Base-by-base conservation (phyloP, 2,797 vertebrate species). In the Bradypodion pumilum region DNA sequence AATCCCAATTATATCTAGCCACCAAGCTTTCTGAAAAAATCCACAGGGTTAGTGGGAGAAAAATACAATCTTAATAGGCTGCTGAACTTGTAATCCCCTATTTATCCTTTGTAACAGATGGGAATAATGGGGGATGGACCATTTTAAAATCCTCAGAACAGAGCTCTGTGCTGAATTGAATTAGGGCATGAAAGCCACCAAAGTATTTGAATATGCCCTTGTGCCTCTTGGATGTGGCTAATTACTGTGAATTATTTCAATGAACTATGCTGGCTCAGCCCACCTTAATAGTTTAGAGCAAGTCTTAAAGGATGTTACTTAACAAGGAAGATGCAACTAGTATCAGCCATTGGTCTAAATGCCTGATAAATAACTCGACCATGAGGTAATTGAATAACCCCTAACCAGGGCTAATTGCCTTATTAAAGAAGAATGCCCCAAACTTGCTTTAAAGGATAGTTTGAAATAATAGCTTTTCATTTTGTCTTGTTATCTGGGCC, bases 11-110 rank as follows among this genome's bases (percentile, higher is more conserved):
- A 90, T 29, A 90, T 13, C 29, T 85, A 85, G 69, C 76, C 27
- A 29, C 65, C 65, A 87, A 85, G 40, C 2, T 88, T 88, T 89
- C 66, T 74, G 76, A 90, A 89, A n/a, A 56, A 91, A 85, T 63
- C 10, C 25, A 1, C 23, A 76, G 74, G 82, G 87, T 89, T 85
- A 87, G 25, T 74, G 69, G 72, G 27, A 88, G 65, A 85, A 35
- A 88, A 82, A 88, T 79, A 72, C 56, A 68, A 23, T 13, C 29
- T 85, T 90, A 87, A 89, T 85, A 90, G 82, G 0, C 32, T 89
- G 72, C 37, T 76, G 86, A 69, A 84, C 0, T 78, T 90, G 56
- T 80, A 89, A 90, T 79, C 75, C 0, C 0, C 19, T 85, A 4
- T 83, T 88, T 83, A 89, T 70, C 65, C 69, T 27, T 5, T 49